Base-by-base conservation (phyloP, 64 coral and sea anemone species). In the Hydrozoanthus tunicans region DNA sequence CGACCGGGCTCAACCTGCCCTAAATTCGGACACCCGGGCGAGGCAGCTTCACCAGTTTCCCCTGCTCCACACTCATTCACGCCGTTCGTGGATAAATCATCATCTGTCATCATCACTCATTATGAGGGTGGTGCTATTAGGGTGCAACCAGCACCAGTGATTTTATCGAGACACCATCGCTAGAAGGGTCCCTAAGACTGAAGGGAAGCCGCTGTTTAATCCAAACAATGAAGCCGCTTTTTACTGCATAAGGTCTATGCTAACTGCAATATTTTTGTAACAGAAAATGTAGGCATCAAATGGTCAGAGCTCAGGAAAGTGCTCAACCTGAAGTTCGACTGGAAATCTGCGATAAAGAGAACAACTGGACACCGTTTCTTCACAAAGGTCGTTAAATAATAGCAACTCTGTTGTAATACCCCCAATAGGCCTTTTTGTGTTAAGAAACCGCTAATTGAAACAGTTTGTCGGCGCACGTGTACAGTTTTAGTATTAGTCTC, bases 21-120 rank as follows among this genome's bases (percentile, higher is more conserved):
- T 81, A 80, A 0, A 91, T 54, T 79, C 74, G 56, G 74, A 90
- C 73, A 90, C 61, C 73, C 89, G 58, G 89, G 57, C 89, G 56
- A 90, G 75, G 89, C 62, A 90, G 89, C 86, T 90, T 90, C 86
- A 90, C 89, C 89, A 90, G 89, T 90, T 90, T 90, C 77, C 77
- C 63, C 77, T 32, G 90, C 53, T 91, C 75, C 76, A 55, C 62
- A 56, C 90, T 17, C 77, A 81, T 80, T 91, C 89, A 72, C 78
- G 79, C 90, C 67, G 65, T 92, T 83, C 80, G 59, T 82, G 79
- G 79, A 82, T 83, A 53, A 74, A 66, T 92, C 52, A 92, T 84
- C 68, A 67, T 91, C 90, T 80, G 17, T 91, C 64, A 83, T 59
- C 53, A 84, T 75, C 52, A 81, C 77, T 84, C 68, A 72, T 92